A percentile compares a stretch with the other conserved stretches of the same genome.
Evolutionary conservation across 1,140 invertebrate species (phyloP).

Genomic region (Sitodiplosis mosellana): DNA sequence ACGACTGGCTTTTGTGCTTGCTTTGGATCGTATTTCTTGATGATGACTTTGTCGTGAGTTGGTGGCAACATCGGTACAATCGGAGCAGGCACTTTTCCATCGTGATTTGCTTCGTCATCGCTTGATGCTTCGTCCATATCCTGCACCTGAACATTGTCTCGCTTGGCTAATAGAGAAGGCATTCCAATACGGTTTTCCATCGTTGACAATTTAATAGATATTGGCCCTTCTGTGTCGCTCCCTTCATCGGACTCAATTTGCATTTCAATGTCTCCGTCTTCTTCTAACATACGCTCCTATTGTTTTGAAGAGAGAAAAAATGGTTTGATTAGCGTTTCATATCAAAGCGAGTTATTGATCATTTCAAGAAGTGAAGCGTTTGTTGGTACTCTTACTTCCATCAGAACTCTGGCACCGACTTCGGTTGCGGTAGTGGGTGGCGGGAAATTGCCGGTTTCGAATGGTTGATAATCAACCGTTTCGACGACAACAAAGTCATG

Average conservation of each 20-base stretch:
- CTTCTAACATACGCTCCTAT: conserved; percentile 22
- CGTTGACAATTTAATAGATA: conserved; percentile 27
- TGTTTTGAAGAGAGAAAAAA: too few relatives aligned
- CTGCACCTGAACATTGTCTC: conserved; percentile 40
- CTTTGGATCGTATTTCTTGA: conserved; percentile 97
- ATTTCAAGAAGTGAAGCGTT: too few relatives aligned
- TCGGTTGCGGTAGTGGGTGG: conserved; percentile 93
- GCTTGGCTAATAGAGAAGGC: conserved; percentile 15
- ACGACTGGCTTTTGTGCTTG: conserved; percentile 37
- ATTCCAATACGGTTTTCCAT: conserved; percentile 39
- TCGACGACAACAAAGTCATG: conserved; percentile 99
- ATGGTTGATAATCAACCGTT: conserved; percentile 96
- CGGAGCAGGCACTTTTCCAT: conserved; percentile 28
- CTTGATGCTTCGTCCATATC: conserved; percentile 81
- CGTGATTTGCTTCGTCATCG: conserved; percentile 46
- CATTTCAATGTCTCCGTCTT: conserved; percentile 47
- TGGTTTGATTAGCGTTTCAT: not conserved
- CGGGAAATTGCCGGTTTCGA: conserved; percentile 88
- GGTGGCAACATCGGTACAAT: conserved; percentile 58
- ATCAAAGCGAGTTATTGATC: too few relatives aligned
- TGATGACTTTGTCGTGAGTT: conserved; percentile 83
- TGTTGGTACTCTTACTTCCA: conserved; percentile 62
- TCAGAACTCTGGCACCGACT: conserved; percentile 83
- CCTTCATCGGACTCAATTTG: conserved; percentile 39
- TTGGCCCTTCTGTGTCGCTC: conserved; percentile 12